Conservation (phyloP, 1,140 invertebrate genomes). For the Acromyrmex echinatior region DNA sequence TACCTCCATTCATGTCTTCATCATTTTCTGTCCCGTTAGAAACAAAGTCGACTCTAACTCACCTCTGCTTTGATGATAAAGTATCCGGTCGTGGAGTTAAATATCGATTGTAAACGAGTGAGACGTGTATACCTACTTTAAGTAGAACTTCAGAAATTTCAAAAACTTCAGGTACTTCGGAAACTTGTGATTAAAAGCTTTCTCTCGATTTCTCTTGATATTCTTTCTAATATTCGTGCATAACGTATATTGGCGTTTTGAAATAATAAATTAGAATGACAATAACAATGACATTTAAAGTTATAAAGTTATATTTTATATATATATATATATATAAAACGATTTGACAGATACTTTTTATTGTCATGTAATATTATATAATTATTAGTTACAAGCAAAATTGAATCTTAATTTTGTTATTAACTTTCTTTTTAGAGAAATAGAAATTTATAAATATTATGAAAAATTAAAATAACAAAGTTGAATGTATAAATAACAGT, state of each 20-base stretch:
- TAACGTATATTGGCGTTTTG: not conserved
- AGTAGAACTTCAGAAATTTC: slow-evolving; percentile 36
- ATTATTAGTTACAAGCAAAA: not conserved
- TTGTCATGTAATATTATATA: not conserved
- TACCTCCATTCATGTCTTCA: slow-evolving; percentile 67
- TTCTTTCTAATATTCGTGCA: not conserved
- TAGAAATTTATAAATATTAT: not conserved
- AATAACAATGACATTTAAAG: too few relatives aligned
- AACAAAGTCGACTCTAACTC: slow-evolving; percentile 61
- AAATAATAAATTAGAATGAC: not conserved
- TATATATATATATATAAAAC: not conserved
- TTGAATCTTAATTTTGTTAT: not conserved
- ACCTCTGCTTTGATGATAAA: slow-evolving; percentile 37
- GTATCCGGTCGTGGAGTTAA: slow-evolving; percentile 52
- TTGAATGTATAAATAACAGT: slow-evolving; percentile 61
- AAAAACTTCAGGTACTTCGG: slow-evolving; percentile 12
- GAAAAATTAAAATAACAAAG: slow-evolving; percentile 52
- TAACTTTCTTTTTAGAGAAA: not conserved
- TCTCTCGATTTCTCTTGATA: not conserved
- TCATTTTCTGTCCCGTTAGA: slow-evolving; percentile 74
- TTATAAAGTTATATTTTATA: too few relatives aligned
- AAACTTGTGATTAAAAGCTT: slow-evolving; percentile 33
- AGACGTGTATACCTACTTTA: slow-evolving; percentile 35
- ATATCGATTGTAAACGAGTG: slow-evolving; percentile 60
- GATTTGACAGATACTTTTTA: not conserved